These are phyloP conservation scores for Cosmorhoe ocellata DNA, from an alignment of 2,888 invertebrate species.

Conservation along the genomic window DNA sequence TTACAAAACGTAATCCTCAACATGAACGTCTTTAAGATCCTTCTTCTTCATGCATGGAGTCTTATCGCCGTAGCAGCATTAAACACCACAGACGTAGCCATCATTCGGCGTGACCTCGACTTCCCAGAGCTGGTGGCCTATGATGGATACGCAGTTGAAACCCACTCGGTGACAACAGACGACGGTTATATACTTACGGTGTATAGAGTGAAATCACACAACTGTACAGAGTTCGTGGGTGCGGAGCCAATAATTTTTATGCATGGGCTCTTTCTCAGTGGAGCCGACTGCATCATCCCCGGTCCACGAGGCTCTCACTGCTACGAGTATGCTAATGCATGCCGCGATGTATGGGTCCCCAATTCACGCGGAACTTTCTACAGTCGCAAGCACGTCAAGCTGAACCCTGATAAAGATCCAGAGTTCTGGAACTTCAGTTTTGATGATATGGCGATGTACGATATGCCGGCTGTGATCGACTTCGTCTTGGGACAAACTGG, in stretches of 20 bases:
- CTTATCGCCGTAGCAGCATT: background rate
- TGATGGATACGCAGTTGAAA: conserved; percentile 39
- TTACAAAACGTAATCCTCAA: too few species aligned
- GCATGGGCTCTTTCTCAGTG: conserved; percentile 41
- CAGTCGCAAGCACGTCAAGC: conserved; percentile 24
- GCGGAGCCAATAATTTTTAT: conserved; percentile 31
- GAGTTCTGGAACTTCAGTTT: conserved; percentile 43
- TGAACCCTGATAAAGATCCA: conserved; percentile 32
- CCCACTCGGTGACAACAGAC: conserved; percentile 38
- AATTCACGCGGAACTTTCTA: conserved; percentile 36
- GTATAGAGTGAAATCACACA: conserved; percentile 33
- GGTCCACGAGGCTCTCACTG: conserved; percentile 41
- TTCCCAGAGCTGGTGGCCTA: conserved; percentile 39
- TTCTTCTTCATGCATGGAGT: background rate
- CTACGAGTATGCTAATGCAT: conserved; percentile 40
- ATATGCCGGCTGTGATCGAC: conserved; percentile 45
- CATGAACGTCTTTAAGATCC: background rate
- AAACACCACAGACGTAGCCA: background rate
- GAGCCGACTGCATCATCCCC: conserved; percentile 41
- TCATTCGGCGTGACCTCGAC: conserved; percentile 29
- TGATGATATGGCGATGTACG: conserved; percentile 43
- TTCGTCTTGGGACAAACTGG: conserved; percentile 40
- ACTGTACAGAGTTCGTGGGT: conserved; percentile 17
- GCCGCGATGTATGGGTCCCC: conserved; percentile 38
- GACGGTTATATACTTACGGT: conserved; percentile 46